Base-by-base conservation (phyloP, 2,113 vertebrate genomes). In the Cyprinodon variegatus region DNA sequence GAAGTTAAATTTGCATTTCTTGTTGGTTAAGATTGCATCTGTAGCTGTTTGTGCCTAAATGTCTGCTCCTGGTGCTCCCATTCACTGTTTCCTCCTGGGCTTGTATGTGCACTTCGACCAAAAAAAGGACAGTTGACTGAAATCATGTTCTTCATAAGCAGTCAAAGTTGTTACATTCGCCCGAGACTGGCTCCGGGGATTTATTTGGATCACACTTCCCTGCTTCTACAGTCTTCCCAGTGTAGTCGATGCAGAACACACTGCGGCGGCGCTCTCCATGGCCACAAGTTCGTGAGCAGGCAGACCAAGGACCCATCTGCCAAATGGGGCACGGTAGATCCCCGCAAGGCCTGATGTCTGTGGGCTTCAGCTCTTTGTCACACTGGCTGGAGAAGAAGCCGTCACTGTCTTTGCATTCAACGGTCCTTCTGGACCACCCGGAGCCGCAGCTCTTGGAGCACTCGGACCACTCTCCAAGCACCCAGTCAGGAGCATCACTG, bases 391-490 rank as follows among this genome's bases (percentile, higher is more conserved):
- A 96, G 39, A 83, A 65, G 73, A 96, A 94, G 17, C 96, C 96
- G 0, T 91, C 92, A 3, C 78, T 86, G 0, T 97, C 96, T 53
- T 86, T 87, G 87, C 96, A 98, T 20, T 98, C 96, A 68, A 99
- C 95, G 0, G 89, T 95, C 72, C 97, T 94, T 70, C 96, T 91
- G 85, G 97, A 97, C 97, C 97, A 98, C 65, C 97, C 96, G 0
- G 95, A 95, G 22, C 97, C 96, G 0, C 97, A 98, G 60, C 94
- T 97, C 86, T 96, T 96, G 11, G 97, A 98, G 80, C 97, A 99
- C 83, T 93, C 94, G 0, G 96, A 97, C 98, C 98, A 98, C 82
- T 98, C 96, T 0, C 97, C 96, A 68, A 97, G 86, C 1, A 95
- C 92, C 97, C 98, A 99, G 48, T 97, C 95, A 0, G 94, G 90